These are phyloP conservation scores for Mythimna pallens DNA, from an alignment of 2,888 invertebrate genomes.

Conservation along the genomic window DNA sequence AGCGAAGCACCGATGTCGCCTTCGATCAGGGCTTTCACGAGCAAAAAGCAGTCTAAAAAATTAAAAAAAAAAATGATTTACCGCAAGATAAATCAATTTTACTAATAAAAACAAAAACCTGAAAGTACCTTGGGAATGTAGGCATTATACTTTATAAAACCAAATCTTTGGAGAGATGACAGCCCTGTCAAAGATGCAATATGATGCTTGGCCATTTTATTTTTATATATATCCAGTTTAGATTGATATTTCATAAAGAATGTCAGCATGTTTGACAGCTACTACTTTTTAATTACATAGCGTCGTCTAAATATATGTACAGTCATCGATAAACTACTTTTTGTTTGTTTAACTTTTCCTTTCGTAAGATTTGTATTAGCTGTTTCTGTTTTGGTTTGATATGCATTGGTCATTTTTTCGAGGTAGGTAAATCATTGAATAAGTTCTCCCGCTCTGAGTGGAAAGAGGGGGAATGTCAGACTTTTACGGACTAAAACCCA, in stretches of 20 bases:
- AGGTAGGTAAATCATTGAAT: too few species aligned
- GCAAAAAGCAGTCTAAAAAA: not conserved
- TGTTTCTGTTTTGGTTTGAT: not conserved
- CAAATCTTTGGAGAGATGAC: not conserved
- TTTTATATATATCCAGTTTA: conserved; percentile 39
- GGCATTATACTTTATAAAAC: not conserved
- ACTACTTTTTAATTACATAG: conserved; percentile 56
- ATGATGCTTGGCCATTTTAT: conserved; percentile 36
- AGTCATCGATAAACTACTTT: conserved; percentile 28
- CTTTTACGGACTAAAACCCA: too few species aligned
- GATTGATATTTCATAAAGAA: conserved; percentile 62
- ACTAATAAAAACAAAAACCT: not conserved
- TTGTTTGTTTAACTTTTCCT: conserved; percentile 13
- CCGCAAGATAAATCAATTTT: not conserved
- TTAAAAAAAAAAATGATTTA: not conserved
- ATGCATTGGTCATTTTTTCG: too few species aligned
- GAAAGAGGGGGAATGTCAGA: too few species aligned
- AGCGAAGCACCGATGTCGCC: conserved; percentile 70
- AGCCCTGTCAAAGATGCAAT: conserved; percentile 33
- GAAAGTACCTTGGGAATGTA: not conserved
- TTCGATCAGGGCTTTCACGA: conserved; percentile 49
- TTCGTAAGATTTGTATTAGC: not conserved
- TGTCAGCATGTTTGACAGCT: conserved; percentile 54
- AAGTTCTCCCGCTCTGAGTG: too few species aligned
- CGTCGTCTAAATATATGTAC: conserved; percentile 41